A percentile compares a stretch with the other conserved stretches of the same genome.
These are phyloP conservation scores for Peromyscus leucopus DNA, from an alignment of 2,113 vertebrate species.

Conservation along the genomic window DNA sequence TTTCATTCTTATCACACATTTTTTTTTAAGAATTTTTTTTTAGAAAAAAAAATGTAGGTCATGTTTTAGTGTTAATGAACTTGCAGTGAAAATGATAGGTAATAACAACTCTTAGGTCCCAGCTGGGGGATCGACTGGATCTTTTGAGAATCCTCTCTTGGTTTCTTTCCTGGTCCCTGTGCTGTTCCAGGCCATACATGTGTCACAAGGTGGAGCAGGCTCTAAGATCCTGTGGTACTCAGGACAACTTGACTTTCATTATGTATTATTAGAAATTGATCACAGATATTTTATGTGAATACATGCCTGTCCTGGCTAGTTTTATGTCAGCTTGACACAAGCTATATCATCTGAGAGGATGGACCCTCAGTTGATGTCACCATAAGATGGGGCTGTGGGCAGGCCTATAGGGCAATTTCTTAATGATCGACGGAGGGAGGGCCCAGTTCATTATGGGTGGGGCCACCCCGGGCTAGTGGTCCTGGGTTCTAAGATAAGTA, in stretches of 20 bases:
- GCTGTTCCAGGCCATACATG: background rate
- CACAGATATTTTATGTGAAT: background rate
- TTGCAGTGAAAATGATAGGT: background rate
- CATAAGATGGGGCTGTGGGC: background rate
- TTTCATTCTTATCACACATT: background rate
- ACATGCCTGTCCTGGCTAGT: background rate
- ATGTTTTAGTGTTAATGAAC: background rate
- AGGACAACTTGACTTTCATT: background rate
- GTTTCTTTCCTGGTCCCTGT: background rate
- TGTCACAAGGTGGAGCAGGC: background rate
- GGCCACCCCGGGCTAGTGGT: background rate
- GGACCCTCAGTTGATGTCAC: background rate
- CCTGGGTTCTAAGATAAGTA: background rate
- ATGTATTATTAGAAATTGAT: background rate
- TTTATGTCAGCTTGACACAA: background rate
- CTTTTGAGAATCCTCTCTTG: background rate
- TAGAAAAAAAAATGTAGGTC: background rate
- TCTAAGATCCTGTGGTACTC: fast-evolving
- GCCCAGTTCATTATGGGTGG: background rate
- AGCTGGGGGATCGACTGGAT: too few species aligned
- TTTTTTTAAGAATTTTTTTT: background rate
- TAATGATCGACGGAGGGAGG: background rate
- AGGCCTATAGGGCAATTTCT: background rate
- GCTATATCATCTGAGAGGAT: background rate
- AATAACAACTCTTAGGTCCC: background rate